Base-by-base conservation (phyloP, 2,113 vertebrate species). In the Neotragus pygmaeus region DNA sequence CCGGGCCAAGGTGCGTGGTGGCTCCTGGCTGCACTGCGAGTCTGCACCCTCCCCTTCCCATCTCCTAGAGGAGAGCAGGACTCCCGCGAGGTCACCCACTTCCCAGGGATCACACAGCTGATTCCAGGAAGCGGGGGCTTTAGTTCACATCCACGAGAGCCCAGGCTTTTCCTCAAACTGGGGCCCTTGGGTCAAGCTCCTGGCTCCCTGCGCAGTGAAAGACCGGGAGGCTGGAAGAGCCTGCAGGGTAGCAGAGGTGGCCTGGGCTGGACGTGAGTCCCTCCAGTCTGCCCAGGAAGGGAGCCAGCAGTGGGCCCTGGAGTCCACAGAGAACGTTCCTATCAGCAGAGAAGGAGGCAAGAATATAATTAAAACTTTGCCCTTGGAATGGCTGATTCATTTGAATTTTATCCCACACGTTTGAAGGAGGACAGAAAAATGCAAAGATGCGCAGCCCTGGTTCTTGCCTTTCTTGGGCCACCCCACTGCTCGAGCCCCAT, bases 301-400 rank as follows among this genome's bases (percentile, higher is more conserved):
- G 28, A 82, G 64, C 33, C 16, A 6, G 86, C 75, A 7, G 14
- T 47, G 10, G 7, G 36, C 25, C 1, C 91, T 3, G 30, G 80
- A 73, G 91, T 88, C 90, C 90, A 75, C 81, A 75, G 90, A 70
- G 87, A 95, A 70, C 90, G 94, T 98, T 97, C 95, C 80, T 62
- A 92, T 98, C 96, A 97, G 75, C 92, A 47, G 82, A 95, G 98
- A 97, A 88, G 43, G 73, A 93, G 96, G 95, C 97, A 89, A 45
- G 88, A 97, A 92, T 97, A 51, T 97, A 97, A 96, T 93, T 97
- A 98, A 98, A 98, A 96, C 97, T 94, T 95, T 97, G 96, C 97
- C 0, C 53, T 97, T 97, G 97, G 94, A 98, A 95, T 77, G 98
- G 93, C 96, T 97, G 95, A 96, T 98, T 94, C 97, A 96, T 97